Evolutionary conservation across 2,888 invertebrate species (phyloP), one percentile per base, ranked within the genome.

Genomic region (Parapristionchus giblindavisi): DNA sequence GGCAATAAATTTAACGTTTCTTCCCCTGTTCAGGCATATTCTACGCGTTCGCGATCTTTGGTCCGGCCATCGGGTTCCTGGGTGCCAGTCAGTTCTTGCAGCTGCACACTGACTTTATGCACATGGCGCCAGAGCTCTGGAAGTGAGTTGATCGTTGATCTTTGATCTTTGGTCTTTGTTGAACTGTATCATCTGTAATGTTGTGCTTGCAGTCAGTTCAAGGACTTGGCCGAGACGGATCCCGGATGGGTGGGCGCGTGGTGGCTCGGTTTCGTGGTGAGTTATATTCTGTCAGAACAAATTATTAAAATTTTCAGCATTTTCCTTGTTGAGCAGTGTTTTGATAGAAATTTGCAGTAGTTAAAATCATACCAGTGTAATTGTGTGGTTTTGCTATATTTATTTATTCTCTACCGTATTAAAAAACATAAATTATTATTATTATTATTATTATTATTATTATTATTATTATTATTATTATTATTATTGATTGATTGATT

Each of bases 211-310:
- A 8, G 2, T 43, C 82, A 83, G 43, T 76, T 85, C 4, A 70
- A 75, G 34, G 80, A 75, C 24, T 68, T 84, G 1, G 87, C 85
- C 66, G 87, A 88, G 75, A 81, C 84, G 0, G 88, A 88, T 70
- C 87, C 88, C 11, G 82, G 84, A 14, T 94, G 94, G 94, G 92
- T 94, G 72, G 94, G 94, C 32, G 93, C 93, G 34, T 94, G 94
- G 94, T 94, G 94, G 94, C 90, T 93, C 68, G 93, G 93, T 1
- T 94, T 94, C 88, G 90, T 93, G n/a, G n/a, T n/a, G n/a, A n/a
- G n/a, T n/a, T n/a, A n/a, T n/a, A n/a, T n/a, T n/a, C 17, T 21
- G n/a, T n/a, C n/a, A n/a, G n/a, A n/a, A n/a, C n/a, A n/a, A n/a
- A n/a, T n/a, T n/a, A n/a, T n/a, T n/a, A n/a, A n/a, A n/a, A n/a